Evolutionary conservation across 2,113 vertebrate genomes (phyloP).

Genomic region (Chaetodon auriga): DNA sequence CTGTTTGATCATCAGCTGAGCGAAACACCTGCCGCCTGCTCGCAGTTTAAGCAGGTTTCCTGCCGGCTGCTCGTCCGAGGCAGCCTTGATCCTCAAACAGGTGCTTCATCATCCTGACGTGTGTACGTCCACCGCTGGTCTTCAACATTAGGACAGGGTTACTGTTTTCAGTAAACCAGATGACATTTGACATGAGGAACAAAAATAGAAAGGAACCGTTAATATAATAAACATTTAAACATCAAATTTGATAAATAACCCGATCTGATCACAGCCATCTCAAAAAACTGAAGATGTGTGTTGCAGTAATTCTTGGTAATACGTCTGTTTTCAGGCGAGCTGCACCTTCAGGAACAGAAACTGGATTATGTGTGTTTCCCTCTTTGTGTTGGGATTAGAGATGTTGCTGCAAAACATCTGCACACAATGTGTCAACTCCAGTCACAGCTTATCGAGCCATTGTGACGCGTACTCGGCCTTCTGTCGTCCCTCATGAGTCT

Average conservation of each 20-base stretch:
- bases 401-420: constrained; percentile 37
- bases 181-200: background rate
- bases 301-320: background rate
- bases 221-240: background rate
- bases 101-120: background rate
- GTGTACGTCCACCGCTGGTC: background rate
- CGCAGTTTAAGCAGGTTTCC: background rate
- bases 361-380: constrained; percentile 42
- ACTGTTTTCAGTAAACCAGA: constrained; percentile 11
- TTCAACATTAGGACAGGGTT: background rate
- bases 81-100: background rate
- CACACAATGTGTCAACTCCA: constrained; percentile 17
- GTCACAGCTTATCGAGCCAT: constrained; percentile 6
- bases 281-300: background rate
- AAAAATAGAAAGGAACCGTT: too few species aligned
- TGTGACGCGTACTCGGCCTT: background rate
- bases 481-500: background rate
- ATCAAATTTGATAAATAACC: background rate
- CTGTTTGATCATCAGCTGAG: background rate
- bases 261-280: background rate
- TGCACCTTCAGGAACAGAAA: constrained; percentile 26
- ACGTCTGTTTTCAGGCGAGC: constrained; percentile 13
- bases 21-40: background rate
- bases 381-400: constrained; percentile 67
- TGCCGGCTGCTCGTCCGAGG: background rate